Evolutionary conservation across 1,140 invertebrate species (phyloP), one percentile per base, ranked within the genome.

Genomic region (Lasioglossum albipes): DNA sequence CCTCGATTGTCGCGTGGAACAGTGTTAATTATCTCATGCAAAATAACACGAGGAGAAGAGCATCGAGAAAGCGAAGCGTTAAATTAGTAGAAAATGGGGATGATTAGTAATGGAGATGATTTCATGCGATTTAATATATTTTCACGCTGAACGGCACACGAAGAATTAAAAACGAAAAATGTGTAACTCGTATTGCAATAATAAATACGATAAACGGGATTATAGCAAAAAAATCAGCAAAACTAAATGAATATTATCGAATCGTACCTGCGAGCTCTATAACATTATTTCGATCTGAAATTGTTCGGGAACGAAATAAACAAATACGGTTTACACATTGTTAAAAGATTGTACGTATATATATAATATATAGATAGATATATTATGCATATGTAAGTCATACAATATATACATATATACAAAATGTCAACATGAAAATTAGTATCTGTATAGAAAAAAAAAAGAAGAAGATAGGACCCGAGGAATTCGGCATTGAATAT

Each of bases 391-490:
- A 87, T 75, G 84, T 83, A 77, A 81, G 82, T 82, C 52, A 83
- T 91, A 91, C 89, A 91, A 88, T 87, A 85, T 86, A 67, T 88
- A 86, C 88, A 88, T 84, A 89, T 89, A 91, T 75, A 84, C 27
- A 80, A 36, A 59, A 64, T 69, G 36, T 65, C 62, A 77, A 71
- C 13, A 18, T 68, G 61, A 71, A 81, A 62, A 83, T 83, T 45
- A 73, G 75, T 85, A 74, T 74, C 22, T 59, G 57, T 84, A 74
- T 18, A 66, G 59, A 61, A 27, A 27, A 65, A 75, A 65, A 75
- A 70, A 27, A 27, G 27, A 27, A 27, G 27, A 27, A 67, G 64
- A 27, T 27, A 72, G 27, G 42, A 36, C 52, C 71, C 67, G 68
- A 64, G 68, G 73, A 49, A 49, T 59, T 54, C 69, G 69, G 69